Evolutionary conservation across 2,797 vertebrate genomes (phyloP), one percentile per base, ranked within the genome.

Genomic region (Coccyzus lansbergi): DNA sequence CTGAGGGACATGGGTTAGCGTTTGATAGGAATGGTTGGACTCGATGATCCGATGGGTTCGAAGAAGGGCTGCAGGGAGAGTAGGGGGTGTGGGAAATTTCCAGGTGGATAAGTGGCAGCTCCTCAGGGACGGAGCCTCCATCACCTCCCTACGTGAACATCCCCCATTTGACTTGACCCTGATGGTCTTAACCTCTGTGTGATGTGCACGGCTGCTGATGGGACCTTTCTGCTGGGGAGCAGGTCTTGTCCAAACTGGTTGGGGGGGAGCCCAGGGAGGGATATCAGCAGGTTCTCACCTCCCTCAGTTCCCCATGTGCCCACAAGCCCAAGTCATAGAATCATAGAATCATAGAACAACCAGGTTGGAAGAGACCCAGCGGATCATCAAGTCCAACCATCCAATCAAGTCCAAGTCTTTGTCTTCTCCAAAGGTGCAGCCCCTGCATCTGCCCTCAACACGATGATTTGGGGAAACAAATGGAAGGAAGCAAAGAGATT

Each of bases 171-270:
- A 34, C 48, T 80, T 53, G 34, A 52, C 20, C 15, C 4, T 3
- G 48, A 10, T 34, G 63, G 8, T 19, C 21, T 52, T 13, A 25
- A n/a, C 20, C 26, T n/a, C 28, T 34, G 38, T 3, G 1, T 4
- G 34, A 42, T 7, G 17, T 25, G 24, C 11, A 1, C 0, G 5
- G 51, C 64, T 26, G 3, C 48, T 4, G 2, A 21, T n/a, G n/a
- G n/a, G n/a, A n/a, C n/a, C n/a, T n/a, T n/a, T n/a, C n/a, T n/a
- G n/a, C n/a, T n/a, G 40, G 33, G 78, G 28, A 48, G n/a, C n/a
- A n/a, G n/a, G n/a, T n/a, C n/a, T n/a, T n/a, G n/a, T n/a, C n/a
- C n/a, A n/a, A n/a, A n/a, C n/a, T n/a, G n/a, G 5, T n/a, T n/a
- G n/a, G n/a, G n/a, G n/a, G n/a, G n/a, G n/a, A n/a, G n/a, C n/a